Percentiles rank a stretch among this genome's conserved stretches.
These are phyloP conservation scores for Amphiura filiformis DNA, from an alignment of 35 echinoderm and acorn worm species.

Conservation along the genomic window DNA sequence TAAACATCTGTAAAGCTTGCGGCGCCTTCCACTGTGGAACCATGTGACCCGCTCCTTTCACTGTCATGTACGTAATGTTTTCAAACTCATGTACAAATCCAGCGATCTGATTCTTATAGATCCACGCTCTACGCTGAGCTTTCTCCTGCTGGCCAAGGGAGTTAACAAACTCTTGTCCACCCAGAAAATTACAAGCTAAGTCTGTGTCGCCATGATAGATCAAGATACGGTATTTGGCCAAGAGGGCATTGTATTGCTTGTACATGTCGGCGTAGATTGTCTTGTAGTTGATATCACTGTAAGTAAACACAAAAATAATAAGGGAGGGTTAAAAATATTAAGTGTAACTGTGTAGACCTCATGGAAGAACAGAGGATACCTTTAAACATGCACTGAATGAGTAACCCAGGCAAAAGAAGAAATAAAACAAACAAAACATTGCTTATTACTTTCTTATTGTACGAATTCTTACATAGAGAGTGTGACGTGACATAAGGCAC, in stretches of 20 bases:
- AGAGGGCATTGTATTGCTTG: slow-evolving; percentile 47
- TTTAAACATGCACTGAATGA: too few relatives aligned
- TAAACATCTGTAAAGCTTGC: slow-evolving; percentile 82
- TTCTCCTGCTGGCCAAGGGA: slow-evolving; percentile 26
- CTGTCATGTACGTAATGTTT: slow-evolving; percentile 67
- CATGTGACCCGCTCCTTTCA: slow-evolving; percentile 92
- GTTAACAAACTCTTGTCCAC: slow-evolving; percentile 67
- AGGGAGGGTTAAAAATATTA: too few relatives aligned
- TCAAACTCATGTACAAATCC: slow-evolving; percentile 80
- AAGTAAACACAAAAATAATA: background rate
- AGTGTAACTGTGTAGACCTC: too few relatives aligned
- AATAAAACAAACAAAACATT: too few relatives aligned
- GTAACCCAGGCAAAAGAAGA: too few relatives aligned
- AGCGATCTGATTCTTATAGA: slow-evolving; percentile 72
- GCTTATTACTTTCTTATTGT: too few relatives aligned
- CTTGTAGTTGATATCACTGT: slow-evolving; percentile 29
- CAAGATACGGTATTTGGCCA: slow-evolving; percentile 54
- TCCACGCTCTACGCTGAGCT: slow-evolving; percentile 44
- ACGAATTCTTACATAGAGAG: too few relatives aligned
- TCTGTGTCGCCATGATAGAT: slow-evolving; percentile 94
- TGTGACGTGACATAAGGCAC: too few relatives aligned
- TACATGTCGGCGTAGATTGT: slow-evolving; percentile 47
- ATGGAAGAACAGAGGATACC: too few relatives aligned
- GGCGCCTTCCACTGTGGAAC: slow-evolving; percentile 83
- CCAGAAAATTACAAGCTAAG: slow-evolving; percentile 78